Base-by-base conservation (phyloP, 2,888 invertebrate species). In the Leuctra nigra region DNA sequence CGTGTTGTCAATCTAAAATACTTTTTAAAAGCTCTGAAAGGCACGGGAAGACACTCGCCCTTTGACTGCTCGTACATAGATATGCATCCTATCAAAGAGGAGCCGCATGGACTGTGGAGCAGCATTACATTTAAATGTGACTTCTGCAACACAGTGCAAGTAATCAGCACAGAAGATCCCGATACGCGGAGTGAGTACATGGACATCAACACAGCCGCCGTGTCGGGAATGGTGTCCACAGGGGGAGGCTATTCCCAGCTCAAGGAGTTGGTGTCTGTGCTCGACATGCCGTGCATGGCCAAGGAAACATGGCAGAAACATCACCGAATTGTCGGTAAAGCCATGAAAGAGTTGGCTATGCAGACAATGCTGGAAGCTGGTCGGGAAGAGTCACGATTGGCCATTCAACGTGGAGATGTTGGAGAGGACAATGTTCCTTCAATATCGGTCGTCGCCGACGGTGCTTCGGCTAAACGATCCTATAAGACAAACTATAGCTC, bases 381-480 rank as follows among this genome's bases (percentile, higher is more conserved):
- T 14, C 2, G 18, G 20, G 39, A 56, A 20, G 64, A 65, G 53
- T 20, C 14, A n/a, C 39, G 55, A 38, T 18, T 65, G 53, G 64
- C 66, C 13, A 48, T 24, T 22, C 61, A 64, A 54, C 11, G 41
- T 20, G 64, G 64, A 2, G 57, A 64, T 24, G 55, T 66, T 6
- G 62, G 63, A 52, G 38, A 35, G n/a, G 59, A 66, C 29, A 64
- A 62, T 13, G 41, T 47, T n/a, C 58, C 64, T 18, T 56, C 56
- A 20, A 63, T 66, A 22, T 62, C 64, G n/a, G 66, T 67, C 25
- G 60, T 67, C 53, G 64, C 62, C 33, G 65, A 66, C 56, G 66
- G 65, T 39, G 64, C 63, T 20, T 67, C 64, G 66, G 58, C 57
- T 14, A 65, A 66, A 58, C 44, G 65, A 20, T 65, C 64, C 6